These are phyloP conservation scores for Caenorhabditis parvicauda DNA, from an alignment of 2,888 invertebrate genomes.

Conservation along the genomic window DNA sequence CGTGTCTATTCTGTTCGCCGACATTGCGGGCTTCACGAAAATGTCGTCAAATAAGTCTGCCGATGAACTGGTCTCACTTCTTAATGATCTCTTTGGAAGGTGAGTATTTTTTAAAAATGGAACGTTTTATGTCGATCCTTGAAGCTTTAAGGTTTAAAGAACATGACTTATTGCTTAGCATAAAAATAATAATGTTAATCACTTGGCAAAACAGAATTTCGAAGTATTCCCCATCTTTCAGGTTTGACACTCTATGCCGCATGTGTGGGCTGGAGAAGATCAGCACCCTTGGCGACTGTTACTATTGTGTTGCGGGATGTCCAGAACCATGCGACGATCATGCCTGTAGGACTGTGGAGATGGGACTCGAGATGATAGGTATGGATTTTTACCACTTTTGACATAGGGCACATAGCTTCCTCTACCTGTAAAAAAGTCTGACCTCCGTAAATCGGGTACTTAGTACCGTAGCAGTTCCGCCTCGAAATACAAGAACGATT, in stretches of 20 bases:
- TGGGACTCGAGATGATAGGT: slow-evolving; percentile 91
- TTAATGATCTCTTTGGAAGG: slow-evolving; percentile 91
- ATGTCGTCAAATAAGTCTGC: slow-evolving; percentile 67
- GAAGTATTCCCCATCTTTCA: too few relatives aligned
- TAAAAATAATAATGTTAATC: too few relatives aligned
- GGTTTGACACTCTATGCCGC: slow-evolving; percentile 83
- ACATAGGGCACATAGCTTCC: too few relatives aligned
- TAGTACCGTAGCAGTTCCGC: too few relatives aligned
- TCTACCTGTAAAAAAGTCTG: too few relatives aligned
- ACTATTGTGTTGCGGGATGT: slow-evolving; percentile 84
- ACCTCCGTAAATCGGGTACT: too few relatives aligned
- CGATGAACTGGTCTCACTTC: slow-evolving; percentile 87
- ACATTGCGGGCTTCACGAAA: slow-evolving; percentile 93
- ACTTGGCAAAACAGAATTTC: too few relatives aligned
- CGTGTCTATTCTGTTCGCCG: slow-evolving; percentile 87
- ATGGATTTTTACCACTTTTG: slow-evolving; percentile 17
- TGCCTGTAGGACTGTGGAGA: slow-evolving; percentile 90
- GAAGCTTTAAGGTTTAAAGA: neutral
- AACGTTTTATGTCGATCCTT: neutral
- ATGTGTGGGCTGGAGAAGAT: slow-evolving; percentile 92
- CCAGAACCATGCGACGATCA: slow-evolving; percentile 88
- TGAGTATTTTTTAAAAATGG: neutral
- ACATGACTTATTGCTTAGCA: too few relatives aligned
- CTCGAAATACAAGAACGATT: too few relatives aligned
- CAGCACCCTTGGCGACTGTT: slow-evolving; percentile 85